phyloP scores from a whole-genome alignment of 2,797 vertebrate species.

The Enteromius mattozi region DNA sequence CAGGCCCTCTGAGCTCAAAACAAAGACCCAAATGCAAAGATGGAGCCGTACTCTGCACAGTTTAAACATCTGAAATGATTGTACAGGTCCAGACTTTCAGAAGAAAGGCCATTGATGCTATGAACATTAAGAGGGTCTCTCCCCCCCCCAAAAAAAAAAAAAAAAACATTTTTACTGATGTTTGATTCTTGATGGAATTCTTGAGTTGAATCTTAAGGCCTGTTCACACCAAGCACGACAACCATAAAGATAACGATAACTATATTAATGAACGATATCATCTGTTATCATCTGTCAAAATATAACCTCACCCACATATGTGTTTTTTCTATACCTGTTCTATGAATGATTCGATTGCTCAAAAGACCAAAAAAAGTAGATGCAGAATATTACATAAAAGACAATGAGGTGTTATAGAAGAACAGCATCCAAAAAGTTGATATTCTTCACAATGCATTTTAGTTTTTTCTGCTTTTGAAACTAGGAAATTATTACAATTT shows the following conservation, averaged over 20 bases:
- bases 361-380: neutral
- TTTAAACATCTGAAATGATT: slow-evolving; percentile 34
- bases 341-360: neutral
- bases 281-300: neutral
- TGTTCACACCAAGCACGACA: no score
- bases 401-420: neutral
- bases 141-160: no score
- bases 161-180: neutral
- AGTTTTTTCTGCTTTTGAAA: slow-evolving; percentile 8
- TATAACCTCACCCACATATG: neutral
- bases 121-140: neutral
- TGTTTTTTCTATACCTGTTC: neutral
- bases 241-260: no score
- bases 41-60: slow-evolving; percentile 27
- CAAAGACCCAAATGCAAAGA: slow-evolving; percentile 15
- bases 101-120: neutral
- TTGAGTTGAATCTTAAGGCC: no score
- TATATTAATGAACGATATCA: no score
- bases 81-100: slow-evolving; percentile 42
- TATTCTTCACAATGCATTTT: neutral
- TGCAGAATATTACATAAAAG: neutral
- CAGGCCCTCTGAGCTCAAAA: slow-evolving; percentile 27
- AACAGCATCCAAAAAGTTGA: neutral
- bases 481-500: neutral
- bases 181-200: no score